Percentiles rank a stretch among this genome's conserved stretches.
These are phyloP conservation scores for Patella caerulea DNA, from an alignment of 2,888 invertebrate genomes.

Conservation along the genomic window DNA sequence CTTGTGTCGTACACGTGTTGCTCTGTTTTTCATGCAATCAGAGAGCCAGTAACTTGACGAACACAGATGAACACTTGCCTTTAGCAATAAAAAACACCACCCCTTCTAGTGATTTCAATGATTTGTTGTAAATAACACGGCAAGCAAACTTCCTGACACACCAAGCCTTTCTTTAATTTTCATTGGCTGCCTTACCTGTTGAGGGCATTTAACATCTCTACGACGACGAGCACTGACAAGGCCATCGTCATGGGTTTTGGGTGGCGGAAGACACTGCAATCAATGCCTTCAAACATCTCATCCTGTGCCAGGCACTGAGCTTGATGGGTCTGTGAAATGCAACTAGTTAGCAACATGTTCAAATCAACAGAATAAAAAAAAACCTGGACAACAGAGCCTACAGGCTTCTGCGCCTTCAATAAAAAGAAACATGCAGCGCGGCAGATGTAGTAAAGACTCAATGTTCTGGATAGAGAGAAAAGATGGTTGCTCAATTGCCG, in stretches of 20 bases:
- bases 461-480: too few species aligned
- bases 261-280: slow-evolving; percentile 97
- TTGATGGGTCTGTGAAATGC: slow-evolving; percentile 67
- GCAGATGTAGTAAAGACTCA: background rate
- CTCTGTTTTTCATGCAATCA: slow-evolving; percentile 9
- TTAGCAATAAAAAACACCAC: background rate
- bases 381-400: slow-evolving; percentile 8
- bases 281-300: slow-evolving; percentile 88
- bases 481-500: too few species aligned
- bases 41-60: slow-evolving; percentile 14
- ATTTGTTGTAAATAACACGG: slow-evolving; percentile 25
- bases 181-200: slow-evolving; percentile 82
- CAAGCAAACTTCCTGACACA: slow-evolving; percentile 34
- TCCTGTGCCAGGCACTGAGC: slow-evolving; percentile 71
- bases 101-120: slow-evolving; percentile 34
- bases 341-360: slow-evolving; percentile 23
- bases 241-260: slow-evolving; percentile 99
- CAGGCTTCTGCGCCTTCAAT: background rate
- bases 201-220: slow-evolving; percentile 99
- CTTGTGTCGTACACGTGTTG: slow-evolving; percentile 1
- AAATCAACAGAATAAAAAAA: background rate
- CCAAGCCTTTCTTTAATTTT: background rate
- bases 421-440: slow-evolving; percentile 5
- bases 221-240: slow-evolving; percentile 98
- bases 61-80: background rate